Base-by-base conservation (phyloP, 2,888 invertebrate genomes). In the Achlya flavicornis region DNA sequence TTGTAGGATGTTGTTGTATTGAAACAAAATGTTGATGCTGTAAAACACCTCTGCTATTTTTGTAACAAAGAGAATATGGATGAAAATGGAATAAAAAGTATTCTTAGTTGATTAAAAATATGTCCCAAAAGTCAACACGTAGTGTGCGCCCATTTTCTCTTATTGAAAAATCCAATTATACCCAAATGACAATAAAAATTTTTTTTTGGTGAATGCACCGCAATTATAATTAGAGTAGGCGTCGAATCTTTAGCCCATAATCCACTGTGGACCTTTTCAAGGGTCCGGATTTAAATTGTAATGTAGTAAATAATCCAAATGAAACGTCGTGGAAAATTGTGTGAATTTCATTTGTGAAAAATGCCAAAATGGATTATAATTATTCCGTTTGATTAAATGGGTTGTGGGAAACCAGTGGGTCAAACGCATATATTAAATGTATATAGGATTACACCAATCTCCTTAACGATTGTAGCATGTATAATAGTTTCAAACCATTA, bases 291-390 rank as follows among this genome's bases (percentile, higher is more conserved):
- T 80, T 79, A 72, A 79, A 76, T 76, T 72, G 75, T 82, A 83
- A 84, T 82, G 76, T 82, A 83, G 76, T 80, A 80, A 78, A 77
- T 80, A 79, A 81, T 81, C 78, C 76, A 64, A 68, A 74, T 66
- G 72, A 72, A 77, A 72, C 77, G 75, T 71, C 61, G 76, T 67
- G 74, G 76, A 78, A 81, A 84, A 83, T 79, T 77, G 77, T 74
- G 75, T 70, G 74, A 76, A 77, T 74, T 77, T 66, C 58, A 70
- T 72, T 70, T 62, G 61, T 48, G 62, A 63, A 78, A 78, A 78
- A 74, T 68, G 69, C 69, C 46, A 70, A 68, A 68, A 75, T 68
- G 67, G 63, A 63, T 67, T 62, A 72, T 70, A 69, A 66, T 68
- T 67, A 64, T 67, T 72, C 35, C 2, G 11, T 59, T 59, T 58